Evolutionary conservation across 1,140 invertebrate species (phyloP).

Genomic region (Bombus consobrinus): DNA sequence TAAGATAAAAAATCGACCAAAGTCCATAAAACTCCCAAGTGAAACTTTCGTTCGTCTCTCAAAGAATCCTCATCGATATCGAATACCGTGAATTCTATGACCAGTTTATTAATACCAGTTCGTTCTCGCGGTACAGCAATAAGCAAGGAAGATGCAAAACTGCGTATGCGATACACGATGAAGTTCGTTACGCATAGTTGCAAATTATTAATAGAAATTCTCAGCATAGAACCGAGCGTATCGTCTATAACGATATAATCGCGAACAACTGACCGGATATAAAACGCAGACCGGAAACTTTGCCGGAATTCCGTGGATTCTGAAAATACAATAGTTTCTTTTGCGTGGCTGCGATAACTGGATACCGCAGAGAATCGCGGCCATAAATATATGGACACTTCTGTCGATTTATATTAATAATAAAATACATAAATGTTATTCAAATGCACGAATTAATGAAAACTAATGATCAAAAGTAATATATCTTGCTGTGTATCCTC

Average conservation of each 20-base stretch:
- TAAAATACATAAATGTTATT: background rate
- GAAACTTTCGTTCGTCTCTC: background rate
- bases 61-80: constrained; percentile 5
- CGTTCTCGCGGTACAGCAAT: no score
- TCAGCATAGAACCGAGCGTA: background rate
- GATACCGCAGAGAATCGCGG: no score
- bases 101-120: constrained; percentile 17
- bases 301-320: constrained; percentile 21
- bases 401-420: background rate
- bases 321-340: constrained; percentile 12
- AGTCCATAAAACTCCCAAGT: background rate
- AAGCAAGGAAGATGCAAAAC: no score
- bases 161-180: no score
- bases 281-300: constrained; percentile 15
- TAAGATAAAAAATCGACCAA: background rate
- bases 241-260: background rate
- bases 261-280: background rate
- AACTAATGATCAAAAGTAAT: background rate
- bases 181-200: constrained; percentile 50
- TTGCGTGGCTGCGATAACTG: background rate
- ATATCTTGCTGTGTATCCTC: no score
- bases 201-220: constrained; percentile 38
- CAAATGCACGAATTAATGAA: background rate
- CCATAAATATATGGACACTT: background rate
- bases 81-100: background rate